Evolutionary conservation across 2,888 invertebrate species (phyloP).

Genomic region (Cephalotes varians): DNA sequence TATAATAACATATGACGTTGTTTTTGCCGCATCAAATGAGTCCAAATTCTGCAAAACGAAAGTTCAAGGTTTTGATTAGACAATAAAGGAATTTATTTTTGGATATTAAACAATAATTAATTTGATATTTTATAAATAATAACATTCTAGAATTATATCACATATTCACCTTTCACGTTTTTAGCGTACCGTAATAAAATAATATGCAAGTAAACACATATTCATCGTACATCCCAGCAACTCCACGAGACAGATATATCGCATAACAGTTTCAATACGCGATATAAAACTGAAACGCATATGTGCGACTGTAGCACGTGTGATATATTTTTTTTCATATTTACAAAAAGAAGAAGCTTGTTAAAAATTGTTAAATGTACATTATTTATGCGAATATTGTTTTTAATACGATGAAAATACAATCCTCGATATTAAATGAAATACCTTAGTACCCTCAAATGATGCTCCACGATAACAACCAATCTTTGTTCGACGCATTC

Average conservation of each 20-base stretch:
- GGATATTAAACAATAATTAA: neutral
- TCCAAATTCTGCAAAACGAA: conserved; percentile 47
- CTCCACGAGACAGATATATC: conserved; percentile 77
- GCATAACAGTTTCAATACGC: conserved; percentile 62
- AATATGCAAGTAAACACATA: conserved; percentile 79
- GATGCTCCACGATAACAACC: conserved; percentile 67
- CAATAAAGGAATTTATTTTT: neutral
- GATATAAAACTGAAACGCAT: conserved; percentile 44
- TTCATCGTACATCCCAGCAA: conserved; percentile 78
- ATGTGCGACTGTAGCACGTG: neutral
- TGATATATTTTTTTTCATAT: neutral
- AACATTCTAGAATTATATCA: conserved; percentile 1
- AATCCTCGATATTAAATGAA: conserved; percentile 63
- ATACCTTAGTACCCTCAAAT: conserved; percentile 67
- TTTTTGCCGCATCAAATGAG: conserved; percentile 5
- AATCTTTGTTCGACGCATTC: conserved; percentile 41
- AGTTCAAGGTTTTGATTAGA: neutral
- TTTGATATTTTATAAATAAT: neutral
- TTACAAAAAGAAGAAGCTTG: conserved; percentile 61
- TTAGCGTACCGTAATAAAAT: conserved; percentile 75
- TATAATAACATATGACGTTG: conserved; percentile 60
- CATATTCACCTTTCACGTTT: conserved; percentile 26
- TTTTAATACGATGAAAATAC: conserved; percentile 63
- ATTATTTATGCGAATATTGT: conserved; percentile 75
- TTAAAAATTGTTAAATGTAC: conserved; percentile 76